These are phyloP conservation scores for Cephus nigrinus DNA, from an alignment of 2,888 invertebrate species.

Conservation along the genomic window DNA sequence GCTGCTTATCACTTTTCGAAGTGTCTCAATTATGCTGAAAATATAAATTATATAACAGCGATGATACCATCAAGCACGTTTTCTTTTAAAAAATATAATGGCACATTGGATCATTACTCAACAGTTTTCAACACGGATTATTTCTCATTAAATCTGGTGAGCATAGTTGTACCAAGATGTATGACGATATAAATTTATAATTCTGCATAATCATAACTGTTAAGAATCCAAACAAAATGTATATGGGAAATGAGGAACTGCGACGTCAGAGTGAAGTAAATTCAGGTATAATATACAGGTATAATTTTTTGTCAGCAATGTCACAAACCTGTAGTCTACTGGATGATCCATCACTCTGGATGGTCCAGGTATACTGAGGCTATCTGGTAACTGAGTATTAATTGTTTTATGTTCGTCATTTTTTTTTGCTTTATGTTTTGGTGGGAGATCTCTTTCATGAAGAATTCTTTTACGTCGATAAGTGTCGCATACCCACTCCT, in stretches of 20 bases:
- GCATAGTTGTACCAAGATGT: not conserved
- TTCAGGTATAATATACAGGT: not conserved
- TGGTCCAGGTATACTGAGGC: constrained; percentile 55
- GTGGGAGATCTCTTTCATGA: constrained; percentile 36
- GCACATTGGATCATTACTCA: constrained; percentile 11
- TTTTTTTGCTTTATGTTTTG: constrained; percentile 41
- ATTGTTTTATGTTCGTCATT: constrained; percentile 36
- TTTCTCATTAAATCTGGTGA: not conserved
- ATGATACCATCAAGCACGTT: not conserved
- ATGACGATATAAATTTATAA: not conserved
- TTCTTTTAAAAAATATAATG: not conserved
- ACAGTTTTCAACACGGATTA: not conserved
- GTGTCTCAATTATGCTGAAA: constrained; percentile 17
- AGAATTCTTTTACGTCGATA: constrained; percentile 41
- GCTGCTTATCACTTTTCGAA: constrained; percentile 14
- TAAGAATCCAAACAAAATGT: not conserved
- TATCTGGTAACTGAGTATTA: constrained; percentile 40
- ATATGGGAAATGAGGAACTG: not conserved
- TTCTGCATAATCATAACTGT: not conserved
- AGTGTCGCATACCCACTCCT: constrained; percentile 37
- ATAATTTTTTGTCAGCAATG: not conserved
- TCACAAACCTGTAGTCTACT: constrained; percentile 51
- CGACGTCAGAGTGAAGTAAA: not conserved
- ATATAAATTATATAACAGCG: constrained; percentile 14
- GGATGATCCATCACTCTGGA: constrained; percentile 54